Percentiles rank a stretch among this genome's conserved stretches.
These are phyloP conservation scores for Agonopterix alstromeriana DNA, from an alignment of 2,888 invertebrate genomes.

Conservation along the genomic window DNA sequence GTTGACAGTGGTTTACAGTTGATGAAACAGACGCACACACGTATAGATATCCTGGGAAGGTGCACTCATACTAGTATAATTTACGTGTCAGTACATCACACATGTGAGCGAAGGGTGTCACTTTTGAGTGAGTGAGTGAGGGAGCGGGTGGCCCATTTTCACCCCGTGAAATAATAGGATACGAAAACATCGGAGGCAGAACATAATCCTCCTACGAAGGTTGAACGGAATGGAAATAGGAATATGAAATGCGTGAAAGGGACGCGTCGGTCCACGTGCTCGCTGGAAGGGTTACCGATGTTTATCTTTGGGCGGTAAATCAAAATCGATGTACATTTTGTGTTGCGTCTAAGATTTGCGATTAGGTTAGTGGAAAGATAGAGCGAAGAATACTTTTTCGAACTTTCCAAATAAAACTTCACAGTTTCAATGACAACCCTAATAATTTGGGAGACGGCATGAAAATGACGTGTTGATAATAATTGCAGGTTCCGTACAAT, in stretches of 20 bases:
- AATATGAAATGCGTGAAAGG: slow-evolving; percentile 73
- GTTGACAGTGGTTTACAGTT: slow-evolving; percentile 74
- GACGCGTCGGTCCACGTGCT: slow-evolving; percentile 57
- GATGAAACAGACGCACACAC: slow-evolving; percentile 63
- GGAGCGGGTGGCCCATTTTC: slow-evolving; percentile 73
- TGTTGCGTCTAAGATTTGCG: slow-evolving; percentile 20
- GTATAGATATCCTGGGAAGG: slow-evolving; percentile 25
- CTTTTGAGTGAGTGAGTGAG: slow-evolving; percentile 46
- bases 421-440: slow-evolving; percentile 42
- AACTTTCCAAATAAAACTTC: neutral
- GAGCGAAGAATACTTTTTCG: neutral
- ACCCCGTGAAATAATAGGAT: slow-evolving; percentile 76
- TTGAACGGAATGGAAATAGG: slow-evolving; percentile 70
- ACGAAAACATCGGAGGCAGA: slow-evolving; percentile 75
- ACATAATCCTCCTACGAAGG: slow-evolving; percentile 74
- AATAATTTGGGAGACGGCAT: slow-evolving; percentile 51
- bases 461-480: slow-evolving; percentile 76
- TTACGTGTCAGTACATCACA: slow-evolving; percentile 34
- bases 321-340: slow-evolving; percentile 53
- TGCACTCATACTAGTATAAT: slow-evolving; percentile 28
- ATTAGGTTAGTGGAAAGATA: slow-evolving; percentile 1
- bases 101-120: slow-evolving; percentile 38
- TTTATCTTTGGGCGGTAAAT: slow-evolving; percentile 60
- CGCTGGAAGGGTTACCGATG: slow-evolving; percentile 64
- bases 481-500: slow-evolving; percentile 71